phyloP scores from a whole-genome alignment of 2,888 invertebrate genomes.

The Tetanocera ferruginea region DNA sequence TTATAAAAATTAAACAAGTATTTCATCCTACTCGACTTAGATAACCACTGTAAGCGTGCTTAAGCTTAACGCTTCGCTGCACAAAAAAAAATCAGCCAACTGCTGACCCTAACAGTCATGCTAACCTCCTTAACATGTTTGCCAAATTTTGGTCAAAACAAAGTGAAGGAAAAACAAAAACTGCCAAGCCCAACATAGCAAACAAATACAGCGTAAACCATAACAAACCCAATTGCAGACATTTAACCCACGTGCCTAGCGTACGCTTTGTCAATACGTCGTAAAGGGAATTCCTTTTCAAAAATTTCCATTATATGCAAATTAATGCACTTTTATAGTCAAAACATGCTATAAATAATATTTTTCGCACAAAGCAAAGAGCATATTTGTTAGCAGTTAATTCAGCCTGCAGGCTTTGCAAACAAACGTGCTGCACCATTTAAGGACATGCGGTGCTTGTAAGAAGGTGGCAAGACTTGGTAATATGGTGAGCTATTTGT shows the following conservation, averaged over 20 bases:
- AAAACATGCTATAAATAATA: conserved; percentile 15
- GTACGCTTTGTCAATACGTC: not conserved
- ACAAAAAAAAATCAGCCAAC: too few relatives aligned
- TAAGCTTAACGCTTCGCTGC: too few relatives aligned
- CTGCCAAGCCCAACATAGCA: not conserved
- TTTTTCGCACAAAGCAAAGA: conserved; percentile 20
- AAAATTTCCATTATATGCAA: conserved; percentile 29
- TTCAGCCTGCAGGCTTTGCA: not conserved
- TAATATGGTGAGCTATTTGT: not conserved
- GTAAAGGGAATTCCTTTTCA: not conserved
- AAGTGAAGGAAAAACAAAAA: not conserved
- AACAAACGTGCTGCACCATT: conserved; percentile 7
- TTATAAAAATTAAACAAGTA: not conserved
- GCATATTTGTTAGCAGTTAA: too few relatives aligned
- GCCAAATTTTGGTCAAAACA: not conserved
- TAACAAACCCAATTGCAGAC: not conserved
- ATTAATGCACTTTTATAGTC: conserved; percentile 27
- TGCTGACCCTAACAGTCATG: too few relatives aligned
- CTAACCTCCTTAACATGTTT: too few relatives aligned
- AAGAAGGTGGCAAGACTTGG: conserved; percentile 8
- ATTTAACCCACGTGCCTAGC: conserved; percentile 14
- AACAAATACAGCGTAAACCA: not conserved
- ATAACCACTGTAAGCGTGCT: too few relatives aligned
- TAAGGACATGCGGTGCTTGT: not conserved
- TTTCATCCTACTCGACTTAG: too few relatives aligned